Conservation (phyloP, 1,140 invertebrate species). For the Uloborus diversus region DNA sequence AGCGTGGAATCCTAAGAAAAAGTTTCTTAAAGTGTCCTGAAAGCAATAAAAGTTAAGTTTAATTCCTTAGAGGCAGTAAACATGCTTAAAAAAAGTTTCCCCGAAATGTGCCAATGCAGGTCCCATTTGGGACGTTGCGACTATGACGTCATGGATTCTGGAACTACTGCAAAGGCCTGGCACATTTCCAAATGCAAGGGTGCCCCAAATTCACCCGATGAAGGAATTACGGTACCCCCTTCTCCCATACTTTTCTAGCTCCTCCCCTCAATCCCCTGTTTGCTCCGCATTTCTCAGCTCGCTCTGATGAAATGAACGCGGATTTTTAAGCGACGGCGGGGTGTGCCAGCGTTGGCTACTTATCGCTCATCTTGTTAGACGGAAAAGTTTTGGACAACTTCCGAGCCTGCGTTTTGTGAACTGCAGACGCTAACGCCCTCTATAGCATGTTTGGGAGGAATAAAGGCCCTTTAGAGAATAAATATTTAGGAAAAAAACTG, state of each 20-base stretch:
- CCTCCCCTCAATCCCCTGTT: not conserved
- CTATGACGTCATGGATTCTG: constrained; percentile 38
- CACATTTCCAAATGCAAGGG: constrained; percentile 38
- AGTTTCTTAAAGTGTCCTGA: too few species aligned
- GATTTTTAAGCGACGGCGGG: not conserved
- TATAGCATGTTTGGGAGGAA: too few species aligned
- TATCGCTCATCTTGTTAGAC: not conserved
- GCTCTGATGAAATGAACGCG: constrained; percentile 27
- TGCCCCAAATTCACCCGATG: constrained; percentile 45
- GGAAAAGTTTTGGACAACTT: not conserved
- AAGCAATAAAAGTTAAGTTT: too few species aligned
- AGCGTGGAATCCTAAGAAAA: too few species aligned
- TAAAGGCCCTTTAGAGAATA: too few species aligned
- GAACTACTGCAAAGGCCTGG: constrained; percentile 51
- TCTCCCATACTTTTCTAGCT: not conserved
- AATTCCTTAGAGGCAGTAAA: constrained; percentile 32
- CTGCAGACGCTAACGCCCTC: too few species aligned
- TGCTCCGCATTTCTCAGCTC: not conserved
- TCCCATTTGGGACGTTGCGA: constrained; percentile 41
- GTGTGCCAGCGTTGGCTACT: not conserved
- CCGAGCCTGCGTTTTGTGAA: not conserved
- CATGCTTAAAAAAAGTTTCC: constrained; percentile 20
- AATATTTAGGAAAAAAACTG: too few species aligned
- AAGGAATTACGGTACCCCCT: constrained; percentile 21
- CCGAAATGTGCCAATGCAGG: constrained; percentile 49